A percentile compares a stretch with the other conserved stretches of the same genome.
Evolutionary conservation across 2,888 invertebrate genomes (phyloP).

Genomic region (Chydorus sphaericus): DNA sequence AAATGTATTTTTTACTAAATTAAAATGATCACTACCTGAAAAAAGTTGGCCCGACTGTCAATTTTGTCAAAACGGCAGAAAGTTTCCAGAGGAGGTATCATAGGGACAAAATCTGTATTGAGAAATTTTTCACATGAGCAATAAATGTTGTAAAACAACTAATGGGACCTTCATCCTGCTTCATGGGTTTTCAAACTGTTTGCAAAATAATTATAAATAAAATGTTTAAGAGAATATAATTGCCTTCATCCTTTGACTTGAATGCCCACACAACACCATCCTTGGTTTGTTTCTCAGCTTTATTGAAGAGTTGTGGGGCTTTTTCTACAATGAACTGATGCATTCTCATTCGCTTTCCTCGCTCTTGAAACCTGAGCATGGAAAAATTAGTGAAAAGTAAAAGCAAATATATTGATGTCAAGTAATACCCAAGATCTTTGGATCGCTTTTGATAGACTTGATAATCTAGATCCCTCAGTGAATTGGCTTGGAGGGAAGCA

Average conservation of each 20-base stretch:
- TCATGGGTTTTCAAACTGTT: background rate
- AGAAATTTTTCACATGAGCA: slow-evolving; percentile 14
- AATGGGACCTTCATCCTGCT: slow-evolving; percentile 1
- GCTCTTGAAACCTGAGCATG: slow-evolving; percentile 34
- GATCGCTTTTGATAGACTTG: slow-evolving; percentile 62
- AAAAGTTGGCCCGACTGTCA: slow-evolving; percentile 61
- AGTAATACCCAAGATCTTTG: slow-evolving; percentile 49
- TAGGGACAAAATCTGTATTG: slow-evolving; percentile 53
- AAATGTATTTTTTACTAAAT: no score
- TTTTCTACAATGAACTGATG: slow-evolving; percentile 79
- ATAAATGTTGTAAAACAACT: background rate
- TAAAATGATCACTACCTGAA: slow-evolving; percentile 65
- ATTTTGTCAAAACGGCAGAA: slow-evolving; percentile 66
- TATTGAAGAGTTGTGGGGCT: slow-evolving; percentile 57
- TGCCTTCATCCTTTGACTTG: slow-evolving; percentile 44
- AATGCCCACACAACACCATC: slow-evolving; percentile 36
- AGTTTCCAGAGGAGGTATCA: slow-evolving; percentile 74
- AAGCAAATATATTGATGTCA: background rate
- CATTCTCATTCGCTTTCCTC: slow-evolving; percentile 64
- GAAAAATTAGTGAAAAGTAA: background rate
- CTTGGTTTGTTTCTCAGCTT: slow-evolving; percentile 31
- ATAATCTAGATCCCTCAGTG: slow-evolving; percentile 44
- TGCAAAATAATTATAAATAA: background rate
- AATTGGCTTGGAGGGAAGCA: slow-evolving; percentile 45
- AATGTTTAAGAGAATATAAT: slow-evolving; percentile 7